Percentiles rank a stretch among this genome's conserved stretches.
Conservation (phyloP, 1,140 invertebrate species). For the Nasonia longicornis region DNA sequence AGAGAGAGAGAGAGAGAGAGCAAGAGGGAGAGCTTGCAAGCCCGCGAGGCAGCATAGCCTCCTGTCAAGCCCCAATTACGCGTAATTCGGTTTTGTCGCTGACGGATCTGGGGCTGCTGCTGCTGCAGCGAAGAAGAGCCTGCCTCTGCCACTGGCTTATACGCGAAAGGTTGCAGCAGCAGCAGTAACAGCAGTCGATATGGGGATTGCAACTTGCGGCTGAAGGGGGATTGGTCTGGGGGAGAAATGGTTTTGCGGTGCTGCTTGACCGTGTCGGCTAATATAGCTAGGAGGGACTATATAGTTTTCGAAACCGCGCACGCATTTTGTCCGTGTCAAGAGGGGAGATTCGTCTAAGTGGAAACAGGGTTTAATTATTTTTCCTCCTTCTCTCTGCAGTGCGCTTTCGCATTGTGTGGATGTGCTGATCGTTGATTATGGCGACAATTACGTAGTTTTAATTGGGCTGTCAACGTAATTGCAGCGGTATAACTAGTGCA, state of each 20-base stretch:
- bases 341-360: not conserved
- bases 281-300: not conserved
- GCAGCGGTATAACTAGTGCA: not conserved
- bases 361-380: not conserved
- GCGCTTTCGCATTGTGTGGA: no score
- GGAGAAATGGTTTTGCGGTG: not conserved
- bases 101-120: not conserved
- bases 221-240: not conserved
- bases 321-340: not conserved
- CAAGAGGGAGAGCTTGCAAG: not conserved
- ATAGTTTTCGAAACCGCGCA: not conserved
- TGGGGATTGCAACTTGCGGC: not conserved
- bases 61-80: constrained; percentile 29
- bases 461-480: not conserved
- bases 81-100: constrained; percentile 35
- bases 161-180: not conserved
- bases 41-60: not conserved
- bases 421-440: no score
- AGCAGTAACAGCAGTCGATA: not conserved
- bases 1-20: no score
- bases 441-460: not conserved
- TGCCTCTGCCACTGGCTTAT: not conserved
- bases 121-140: not conserved
- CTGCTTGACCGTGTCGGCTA: not conserved
- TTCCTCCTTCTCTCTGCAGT: not conserved